phyloP scores from a whole-genome alignment of 2,113 vertebrate genomes.

The Eurystomus gularis region DNA sequence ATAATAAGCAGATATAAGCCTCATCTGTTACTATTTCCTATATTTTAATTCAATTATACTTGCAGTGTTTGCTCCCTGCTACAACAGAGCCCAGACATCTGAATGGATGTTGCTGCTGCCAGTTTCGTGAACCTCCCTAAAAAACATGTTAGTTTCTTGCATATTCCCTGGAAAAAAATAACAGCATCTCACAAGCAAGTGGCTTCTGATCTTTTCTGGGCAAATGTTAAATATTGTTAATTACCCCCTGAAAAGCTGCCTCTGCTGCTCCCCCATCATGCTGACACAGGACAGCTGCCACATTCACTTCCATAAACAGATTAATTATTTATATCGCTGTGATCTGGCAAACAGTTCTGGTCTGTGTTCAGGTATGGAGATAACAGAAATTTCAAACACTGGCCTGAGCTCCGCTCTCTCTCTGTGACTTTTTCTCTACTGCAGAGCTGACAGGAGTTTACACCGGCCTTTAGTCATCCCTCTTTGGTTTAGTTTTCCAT shows the following conservation, averaged over 20 bases:
- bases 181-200: background rate
- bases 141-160: background rate
- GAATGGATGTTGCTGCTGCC: background rate
- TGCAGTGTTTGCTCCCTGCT: background rate
- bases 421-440: background rate
- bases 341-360: background rate
- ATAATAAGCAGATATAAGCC: background rate
- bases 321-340: background rate
- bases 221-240: background rate
- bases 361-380: background rate
- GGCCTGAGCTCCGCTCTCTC: background rate
- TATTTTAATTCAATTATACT: background rate
- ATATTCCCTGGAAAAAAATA: background rate
- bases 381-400: background rate
- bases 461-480: background rate
- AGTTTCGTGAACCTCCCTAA: background rate
- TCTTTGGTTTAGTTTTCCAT: background rate
- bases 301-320: background rate
- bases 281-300: background rate
- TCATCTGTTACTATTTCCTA: background rate
- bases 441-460: background rate
- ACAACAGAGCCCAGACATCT: background rate
- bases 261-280: background rate
- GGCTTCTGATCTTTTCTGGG: background rate
- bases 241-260: background rate